These are phyloP conservation scores for Pogonocherus hispidulus DNA, from an alignment of 2,888 invertebrate genomes.

Conservation along the genomic window DNA sequence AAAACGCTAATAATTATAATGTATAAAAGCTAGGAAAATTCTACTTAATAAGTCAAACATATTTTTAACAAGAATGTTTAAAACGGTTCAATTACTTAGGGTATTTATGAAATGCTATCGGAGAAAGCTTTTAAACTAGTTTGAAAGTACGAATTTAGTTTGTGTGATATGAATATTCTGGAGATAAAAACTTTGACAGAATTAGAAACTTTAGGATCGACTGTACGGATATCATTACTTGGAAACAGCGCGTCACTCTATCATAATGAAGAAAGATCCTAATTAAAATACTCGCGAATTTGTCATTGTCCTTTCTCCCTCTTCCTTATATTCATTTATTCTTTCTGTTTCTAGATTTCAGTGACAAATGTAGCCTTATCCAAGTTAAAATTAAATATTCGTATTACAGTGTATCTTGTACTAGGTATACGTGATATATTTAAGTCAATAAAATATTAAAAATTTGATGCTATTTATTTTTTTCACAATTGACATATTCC, in stretches of 20 bases:
- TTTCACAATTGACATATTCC: too few species aligned
- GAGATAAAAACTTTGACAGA: constrained; percentile 55
- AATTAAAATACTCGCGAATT: constrained; percentile 58
- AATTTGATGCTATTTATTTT: too few species aligned
- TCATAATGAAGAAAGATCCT: constrained; percentile 59
- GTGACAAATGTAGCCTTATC: background rate
- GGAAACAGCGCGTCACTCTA: constrained; percentile 50
- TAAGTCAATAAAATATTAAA: too few species aligned
- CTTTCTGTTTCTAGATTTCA: constrained; percentile 11
- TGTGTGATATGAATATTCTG: constrained; percentile 29
- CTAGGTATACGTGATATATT: too few species aligned
- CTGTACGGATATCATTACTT: constrained; percentile 55
- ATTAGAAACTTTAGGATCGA: constrained; percentile 53
- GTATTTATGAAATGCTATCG: constrained; percentile 3
- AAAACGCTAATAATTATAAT: too few species aligned
- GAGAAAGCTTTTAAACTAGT: constrained; percentile 27
- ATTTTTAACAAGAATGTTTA: too few species aligned
- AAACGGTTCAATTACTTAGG: background rate
- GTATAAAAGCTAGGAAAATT: too few species aligned
- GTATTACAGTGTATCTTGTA: background rate
- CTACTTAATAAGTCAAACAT: too few species aligned
- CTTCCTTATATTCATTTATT: constrained; percentile 44
- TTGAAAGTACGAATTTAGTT: constrained; percentile 34
- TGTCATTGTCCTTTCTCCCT: constrained; percentile 51
- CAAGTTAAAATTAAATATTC: background rate